phyloP scores from a whole-genome alignment of 2,797 vertebrate genomes.

The Muraenolepis orangiensis region DNA sequence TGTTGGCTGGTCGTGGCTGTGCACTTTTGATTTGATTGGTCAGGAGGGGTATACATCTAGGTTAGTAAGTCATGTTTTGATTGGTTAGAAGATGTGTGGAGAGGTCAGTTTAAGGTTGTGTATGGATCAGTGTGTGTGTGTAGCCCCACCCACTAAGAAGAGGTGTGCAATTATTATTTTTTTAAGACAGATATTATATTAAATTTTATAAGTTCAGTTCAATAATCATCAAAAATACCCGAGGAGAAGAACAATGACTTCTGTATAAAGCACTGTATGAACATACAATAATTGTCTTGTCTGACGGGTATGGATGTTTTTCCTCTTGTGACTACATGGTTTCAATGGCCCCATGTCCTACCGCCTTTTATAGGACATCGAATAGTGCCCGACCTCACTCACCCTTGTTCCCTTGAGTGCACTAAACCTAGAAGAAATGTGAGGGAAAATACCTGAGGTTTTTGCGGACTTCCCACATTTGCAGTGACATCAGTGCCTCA shows the following conservation, averaged over 20 bases:
- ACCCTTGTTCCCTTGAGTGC: background rate
- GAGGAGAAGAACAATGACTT: background rate
- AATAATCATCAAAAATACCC: background rate
- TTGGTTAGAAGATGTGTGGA: conserved; percentile 41
- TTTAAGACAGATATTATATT: background rate
- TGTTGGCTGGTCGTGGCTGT: conserved; percentile 54
- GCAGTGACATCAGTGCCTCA: conserved; percentile 43
- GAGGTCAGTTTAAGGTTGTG: conserved; percentile 25
- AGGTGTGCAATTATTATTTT: conserved; percentile 9
- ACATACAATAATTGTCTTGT: too few species aligned
- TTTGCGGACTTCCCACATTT: conserved; percentile 36
- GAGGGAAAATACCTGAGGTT: conserved; percentile 30
- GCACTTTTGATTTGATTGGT: conserved; percentile 65
- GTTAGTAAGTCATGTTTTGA: conserved; percentile 52
- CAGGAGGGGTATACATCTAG: conserved; percentile 52
- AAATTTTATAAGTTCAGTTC: background rate
- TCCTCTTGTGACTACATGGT: background rate
- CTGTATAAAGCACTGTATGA: too few species aligned
- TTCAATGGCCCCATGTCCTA: background rate
- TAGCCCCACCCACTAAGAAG: conserved; percentile 7
- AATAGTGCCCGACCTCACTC: background rate
- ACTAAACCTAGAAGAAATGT: conserved; percentile 6
- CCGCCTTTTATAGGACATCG: background rate
- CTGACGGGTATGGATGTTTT: background rate
- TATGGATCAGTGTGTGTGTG: background rate